A percentile compares a stretch with the other conserved stretches of the same genome.
Evolutionary conservation across 2,888 invertebrate genomes (phyloP).

Genomic region (Drosophila pseudotakahashii): DNA sequence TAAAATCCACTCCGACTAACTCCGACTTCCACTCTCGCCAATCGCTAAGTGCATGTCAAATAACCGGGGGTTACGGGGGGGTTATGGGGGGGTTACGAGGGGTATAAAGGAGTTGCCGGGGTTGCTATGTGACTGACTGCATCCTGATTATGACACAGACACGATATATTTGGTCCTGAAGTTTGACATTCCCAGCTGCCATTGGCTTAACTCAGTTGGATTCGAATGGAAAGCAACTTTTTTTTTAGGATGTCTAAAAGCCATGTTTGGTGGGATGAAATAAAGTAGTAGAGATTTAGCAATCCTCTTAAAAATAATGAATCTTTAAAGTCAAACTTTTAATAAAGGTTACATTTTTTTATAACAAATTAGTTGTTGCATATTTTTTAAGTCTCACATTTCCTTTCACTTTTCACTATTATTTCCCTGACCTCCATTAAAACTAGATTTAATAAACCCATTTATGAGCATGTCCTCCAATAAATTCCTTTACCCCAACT

Average conservation of each 20-base stretch:
- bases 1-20: conserved; percentile 46
- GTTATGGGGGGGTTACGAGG: conserved; percentile 10
- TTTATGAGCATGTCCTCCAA: background rate
- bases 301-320: background rate
- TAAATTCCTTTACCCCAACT: background rate
- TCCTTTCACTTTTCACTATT: too few relatives aligned
- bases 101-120: conserved; percentile 3
- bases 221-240: conserved; percentile 2
- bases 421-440: background rate
- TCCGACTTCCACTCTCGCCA: conserved; percentile 31
- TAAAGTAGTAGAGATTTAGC: background rate
- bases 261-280: background rate
- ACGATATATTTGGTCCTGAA: conserved; percentile 28
- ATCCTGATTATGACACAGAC: conserved; percentile 59
- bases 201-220: conserved; percentile 11
- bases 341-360: too few relatives aligned
- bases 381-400: too few relatives aligned
- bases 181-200: conserved; percentile 28
- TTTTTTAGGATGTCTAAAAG: conserved; percentile 7
- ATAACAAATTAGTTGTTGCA: too few relatives aligned
- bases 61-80: conserved; percentile 22
- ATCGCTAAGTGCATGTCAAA: conserved; percentile 54
- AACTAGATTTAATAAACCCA: background rate
- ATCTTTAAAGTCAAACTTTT: background rate
- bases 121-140: conserved; percentile 33